phyloP scores from a whole-genome alignment of 1,140 invertebrate species.

The Forficula auricularia region DNA sequence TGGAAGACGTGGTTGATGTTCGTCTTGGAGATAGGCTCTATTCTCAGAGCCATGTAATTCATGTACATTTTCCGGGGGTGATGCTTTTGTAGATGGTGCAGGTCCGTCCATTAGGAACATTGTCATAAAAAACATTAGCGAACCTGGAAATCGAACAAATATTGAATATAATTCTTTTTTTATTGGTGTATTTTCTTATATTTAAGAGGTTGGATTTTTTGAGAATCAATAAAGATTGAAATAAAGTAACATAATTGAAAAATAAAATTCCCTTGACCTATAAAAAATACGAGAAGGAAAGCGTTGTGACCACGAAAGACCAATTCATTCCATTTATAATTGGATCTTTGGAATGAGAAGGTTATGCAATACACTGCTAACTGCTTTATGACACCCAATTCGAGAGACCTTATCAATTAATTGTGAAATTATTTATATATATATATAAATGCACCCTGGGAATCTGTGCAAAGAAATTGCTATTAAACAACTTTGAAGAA shows the following conservation, averaged over 20 bases:
- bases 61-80: neutral
- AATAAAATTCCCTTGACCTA: neutral
- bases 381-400: too few species aligned
- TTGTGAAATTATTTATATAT: too few species aligned
- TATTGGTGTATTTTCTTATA: neutral
- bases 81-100: slow-evolving; percentile 10
- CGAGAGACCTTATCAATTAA: too few species aligned
- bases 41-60: too few species aligned
- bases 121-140: slow-evolving; percentile 47
- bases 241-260: neutral
- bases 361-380: too few species aligned
- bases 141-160: slow-evolving; percentile 30
- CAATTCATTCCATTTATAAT: neutral
- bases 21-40: too few species aligned
- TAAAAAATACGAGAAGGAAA: neutral
- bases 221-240: neutral
- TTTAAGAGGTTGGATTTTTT: neutral
- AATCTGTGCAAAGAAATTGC: too few species aligned
- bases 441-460: too few species aligned
- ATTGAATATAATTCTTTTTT: neutral
- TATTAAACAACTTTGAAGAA: too few species aligned
- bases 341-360: too few species aligned
- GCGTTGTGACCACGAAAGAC: neutral
- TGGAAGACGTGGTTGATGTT: too few species aligned
- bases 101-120: slow-evolving; percentile 52